A percentile compares a stretch with the other conserved stretches of the same genome.
phyloP scores from a whole-genome alignment of 2,888 invertebrate genomes.

The Nomada ruficornis region DNA sequence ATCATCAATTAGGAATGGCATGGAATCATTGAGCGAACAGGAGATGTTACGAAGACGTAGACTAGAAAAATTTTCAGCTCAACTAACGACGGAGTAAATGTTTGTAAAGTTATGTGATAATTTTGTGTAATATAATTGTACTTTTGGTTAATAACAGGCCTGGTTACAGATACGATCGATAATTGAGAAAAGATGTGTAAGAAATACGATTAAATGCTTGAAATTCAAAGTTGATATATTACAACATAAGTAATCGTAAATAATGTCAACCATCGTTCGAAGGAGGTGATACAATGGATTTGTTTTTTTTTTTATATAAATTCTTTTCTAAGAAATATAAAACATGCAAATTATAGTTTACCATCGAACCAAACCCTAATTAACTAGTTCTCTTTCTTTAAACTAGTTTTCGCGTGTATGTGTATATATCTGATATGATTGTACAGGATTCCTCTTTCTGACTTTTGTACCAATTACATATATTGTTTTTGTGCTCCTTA shows the following conservation, averaged over 20 bases:
- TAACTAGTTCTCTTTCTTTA: constrained; percentile 5
- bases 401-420: constrained; percentile 24
- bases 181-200: constrained; percentile 45
- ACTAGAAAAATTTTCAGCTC: constrained; percentile 88
- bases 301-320: constrained; percentile 47
- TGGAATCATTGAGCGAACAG: constrained; percentile 87
- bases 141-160: constrained; percentile 59
- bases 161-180: constrained; percentile 59
- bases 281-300: constrained; percentile 35
- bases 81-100: constrained; percentile 69
- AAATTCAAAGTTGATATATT: constrained; percentile 53
- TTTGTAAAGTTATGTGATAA: constrained; percentile 63
- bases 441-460: background rate
- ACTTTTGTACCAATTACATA: constrained; percentile 48
- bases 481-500: constrained; percentile 43
- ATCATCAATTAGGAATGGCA: constrained; percentile 81
- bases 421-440: constrained; percentile 11
- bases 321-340: constrained; percentile 15
- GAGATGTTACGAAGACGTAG: constrained; percentile 89
- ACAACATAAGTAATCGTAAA: constrained; percentile 43
- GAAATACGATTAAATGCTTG: constrained; percentile 49
- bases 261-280: constrained; percentile 44
- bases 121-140: constrained; percentile 63
- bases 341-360: constrained; percentile 24
- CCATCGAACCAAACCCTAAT: constrained; percentile 7